phyloP scores from a whole-genome alignment of 2,888 invertebrate genomes.

The Celastrina argiolus region DNA sequence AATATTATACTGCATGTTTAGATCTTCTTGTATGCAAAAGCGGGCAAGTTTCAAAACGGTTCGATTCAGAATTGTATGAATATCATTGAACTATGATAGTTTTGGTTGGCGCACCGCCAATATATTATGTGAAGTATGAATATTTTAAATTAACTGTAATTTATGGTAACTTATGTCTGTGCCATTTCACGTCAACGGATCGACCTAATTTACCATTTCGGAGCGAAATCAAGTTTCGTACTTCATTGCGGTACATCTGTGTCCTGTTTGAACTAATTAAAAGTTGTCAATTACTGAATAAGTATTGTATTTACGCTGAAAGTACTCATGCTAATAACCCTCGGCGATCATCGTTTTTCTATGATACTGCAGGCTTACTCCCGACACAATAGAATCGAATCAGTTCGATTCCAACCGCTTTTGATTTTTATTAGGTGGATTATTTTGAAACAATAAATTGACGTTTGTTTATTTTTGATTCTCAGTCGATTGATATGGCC shows the following conservation, averaged over 20 bases:
- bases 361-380: too few relatives aligned
- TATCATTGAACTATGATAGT: conserved; percentile 4
- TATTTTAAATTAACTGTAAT: conserved; percentile 11
- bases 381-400: too few relatives aligned
- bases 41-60: not conserved
- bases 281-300: not conserved
- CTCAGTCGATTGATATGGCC: too few relatives aligned
- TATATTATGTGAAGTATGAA: not conserved
- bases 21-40: not conserved
- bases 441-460: too few relatives aligned
- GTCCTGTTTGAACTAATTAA: conserved; percentile 2
- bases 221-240: not conserved
- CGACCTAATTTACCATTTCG: conserved; percentile 2
- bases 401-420: too few relatives aligned
- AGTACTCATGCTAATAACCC: too few relatives aligned
- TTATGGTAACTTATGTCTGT: conserved; percentile 13
- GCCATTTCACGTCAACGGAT: conserved; percentile 3
- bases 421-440: too few relatives aligned
- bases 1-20: not conserved
- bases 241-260: not conserved
- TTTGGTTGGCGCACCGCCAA: conserved; percentile 4
- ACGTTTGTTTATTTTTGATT: too few relatives aligned
- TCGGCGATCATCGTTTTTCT: too few relatives aligned
- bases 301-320: not conserved
- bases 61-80: not conserved